These are phyloP conservation scores for Anastrepha obliqua DNA, from an alignment of 1,140 invertebrate genomes.

Conservation along the genomic window DNA sequence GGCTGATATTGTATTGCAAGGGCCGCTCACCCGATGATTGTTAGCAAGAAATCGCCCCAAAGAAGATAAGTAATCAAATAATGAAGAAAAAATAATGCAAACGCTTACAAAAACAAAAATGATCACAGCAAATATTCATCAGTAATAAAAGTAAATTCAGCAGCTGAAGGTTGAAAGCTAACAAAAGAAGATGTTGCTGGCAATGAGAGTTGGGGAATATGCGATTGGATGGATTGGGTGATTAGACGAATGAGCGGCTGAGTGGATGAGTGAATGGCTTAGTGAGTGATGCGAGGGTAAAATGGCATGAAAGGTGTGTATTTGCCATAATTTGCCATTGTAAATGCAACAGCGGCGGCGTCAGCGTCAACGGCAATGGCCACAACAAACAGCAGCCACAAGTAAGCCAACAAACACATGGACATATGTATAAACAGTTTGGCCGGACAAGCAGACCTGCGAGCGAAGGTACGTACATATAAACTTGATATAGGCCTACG, in stretches of 20 bases:
- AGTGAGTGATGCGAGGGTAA: constrained; percentile 27
- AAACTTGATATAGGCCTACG: background rate
- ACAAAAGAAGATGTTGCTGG: constrained; percentile 42
- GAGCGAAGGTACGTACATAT: no score
- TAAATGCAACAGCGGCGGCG: constrained; percentile 60
- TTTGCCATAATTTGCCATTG: constrained; percentile 74
- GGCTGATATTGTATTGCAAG: background rate
- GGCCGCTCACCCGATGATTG: constrained; percentile 33
- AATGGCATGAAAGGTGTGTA: constrained; percentile 67
- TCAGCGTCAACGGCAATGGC: background rate
- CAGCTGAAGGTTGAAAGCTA: constrained; percentile 48
- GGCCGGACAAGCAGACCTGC: background rate
- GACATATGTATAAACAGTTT: constrained; percentile 1
- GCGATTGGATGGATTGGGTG: constrained; percentile 4
- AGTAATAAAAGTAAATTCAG: constrained; percentile 45
- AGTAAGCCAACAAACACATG: background rate
- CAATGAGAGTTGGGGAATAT: constrained; percentile 2
- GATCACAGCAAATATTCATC: constrained; percentile 42
- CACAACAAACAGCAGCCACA: background rate
- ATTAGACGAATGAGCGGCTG: background rate
- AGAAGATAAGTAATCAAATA: constrained; percentile 57
- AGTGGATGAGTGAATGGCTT: constrained; percentile 35
- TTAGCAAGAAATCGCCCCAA: constrained; percentile 49
- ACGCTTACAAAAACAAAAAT: constrained; percentile 23
- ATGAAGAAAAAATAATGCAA: constrained; percentile 50